Percentiles rank a stretch among this genome's conserved stretches.
These are phyloP conservation scores for Nasonia longicornis DNA, from an alignment of 1,140 invertebrate genomes.

Conservation along the genomic window DNA sequence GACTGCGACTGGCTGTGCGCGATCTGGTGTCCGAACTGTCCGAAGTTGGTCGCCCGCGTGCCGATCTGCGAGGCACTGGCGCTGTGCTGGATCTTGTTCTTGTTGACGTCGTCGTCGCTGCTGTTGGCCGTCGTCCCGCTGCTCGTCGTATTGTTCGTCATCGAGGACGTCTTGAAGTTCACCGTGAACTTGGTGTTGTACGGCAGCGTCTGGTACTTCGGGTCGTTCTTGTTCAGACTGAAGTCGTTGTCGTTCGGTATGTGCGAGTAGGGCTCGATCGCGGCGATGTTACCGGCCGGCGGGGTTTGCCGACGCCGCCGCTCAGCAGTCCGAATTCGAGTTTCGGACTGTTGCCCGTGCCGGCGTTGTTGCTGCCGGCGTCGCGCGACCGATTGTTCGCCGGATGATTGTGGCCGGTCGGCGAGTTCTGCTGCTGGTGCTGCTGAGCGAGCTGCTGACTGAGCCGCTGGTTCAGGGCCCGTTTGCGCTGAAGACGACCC, in stretches of 20 bases:
- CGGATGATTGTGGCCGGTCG: background rate
- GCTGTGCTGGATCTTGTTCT: slow-evolving; percentile 65
- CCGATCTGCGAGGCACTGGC: slow-evolving; percentile 66
- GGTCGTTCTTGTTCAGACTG: slow-evolving; percentile 85
- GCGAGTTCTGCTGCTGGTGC: slow-evolving; percentile 50
- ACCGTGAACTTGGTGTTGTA: slow-evolving; percentile 88
- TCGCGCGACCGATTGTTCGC: slow-evolving; percentile 5
- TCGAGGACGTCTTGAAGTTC: slow-evolving; percentile 63
- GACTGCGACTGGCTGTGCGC: slow-evolving; percentile 67
- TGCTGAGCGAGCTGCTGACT: slow-evolving; percentile 77
- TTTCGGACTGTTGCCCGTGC: slow-evolving; percentile 28
- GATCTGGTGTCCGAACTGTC: slow-evolving; percentile 64
- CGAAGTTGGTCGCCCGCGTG: slow-evolving; percentile 56
- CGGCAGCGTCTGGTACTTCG: slow-evolving; percentile 93
- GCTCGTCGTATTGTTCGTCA: slow-evolving; percentile 46
- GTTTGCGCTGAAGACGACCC: slow-evolving; percentile 87
- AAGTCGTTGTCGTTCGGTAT: slow-evolving; percentile 79
- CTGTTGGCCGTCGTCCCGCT: background rate
- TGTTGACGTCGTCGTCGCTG: slow-evolving; percentile 66
- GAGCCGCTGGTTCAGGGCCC: slow-evolving; percentile 87
- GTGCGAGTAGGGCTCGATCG: slow-evolving; percentile 91
- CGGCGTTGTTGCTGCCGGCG: slow-evolving; percentile 22
- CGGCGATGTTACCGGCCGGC: slow-evolving; percentile 81
- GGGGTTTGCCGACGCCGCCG: slow-evolving; percentile 59
- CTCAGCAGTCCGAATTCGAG: slow-evolving; percentile 22